Evolutionary conservation across 2,113 vertebrate species (phyloP), one percentile per base, ranked within the genome.

Genomic region (Nibea albiflora): DNA sequence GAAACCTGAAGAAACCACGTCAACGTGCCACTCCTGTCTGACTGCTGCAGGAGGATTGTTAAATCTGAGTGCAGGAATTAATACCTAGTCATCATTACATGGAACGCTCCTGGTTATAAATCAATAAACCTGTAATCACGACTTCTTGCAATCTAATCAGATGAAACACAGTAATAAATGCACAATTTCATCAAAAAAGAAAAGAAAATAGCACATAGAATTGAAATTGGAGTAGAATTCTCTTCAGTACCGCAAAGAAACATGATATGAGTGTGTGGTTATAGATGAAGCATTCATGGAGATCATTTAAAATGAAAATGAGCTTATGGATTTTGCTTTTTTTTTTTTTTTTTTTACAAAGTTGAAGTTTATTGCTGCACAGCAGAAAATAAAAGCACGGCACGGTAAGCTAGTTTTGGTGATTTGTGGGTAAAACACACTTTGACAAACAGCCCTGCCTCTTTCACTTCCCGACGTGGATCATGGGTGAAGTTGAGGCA

Each of bases 121-220:
- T 53, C 9, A 19, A 54, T 2, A 46, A 16, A 28, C 57, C 12
- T 56, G 60, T n/a, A 71, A 63, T 75, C 60, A 5, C 24, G 28
- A 35, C 56, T 24, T 71, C 49, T 72, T 49, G 60, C 20, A 57
- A 42, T 46, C 26, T 31, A 71, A 74, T 78, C 20, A 71, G 44
- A 75, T 62, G 54, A 78, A 65, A 28, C 20, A 49, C 39, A 12
- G 5, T 50, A 17, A 46, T 28, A 19, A 47, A 52, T n/a, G 12
- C 2, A 53, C 2, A 2, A 31, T 31, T 52, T 50, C n/a, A 68
- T n/a, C 3, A 10, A 11, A 44, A 44, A 11, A 11, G 53, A 14
- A 31, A 53, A 53, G 0, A 31, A 53, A 53, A 0, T 11, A n/a
- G 50, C 3, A 10, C 3, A 14, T 42, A 20, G 11, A 42, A 56